Percentiles rank a stretch among this genome's conserved stretches.
Conservation (phyloP, 2,797 vertebrate genomes). For the Rhinichthys osculus region DNA sequence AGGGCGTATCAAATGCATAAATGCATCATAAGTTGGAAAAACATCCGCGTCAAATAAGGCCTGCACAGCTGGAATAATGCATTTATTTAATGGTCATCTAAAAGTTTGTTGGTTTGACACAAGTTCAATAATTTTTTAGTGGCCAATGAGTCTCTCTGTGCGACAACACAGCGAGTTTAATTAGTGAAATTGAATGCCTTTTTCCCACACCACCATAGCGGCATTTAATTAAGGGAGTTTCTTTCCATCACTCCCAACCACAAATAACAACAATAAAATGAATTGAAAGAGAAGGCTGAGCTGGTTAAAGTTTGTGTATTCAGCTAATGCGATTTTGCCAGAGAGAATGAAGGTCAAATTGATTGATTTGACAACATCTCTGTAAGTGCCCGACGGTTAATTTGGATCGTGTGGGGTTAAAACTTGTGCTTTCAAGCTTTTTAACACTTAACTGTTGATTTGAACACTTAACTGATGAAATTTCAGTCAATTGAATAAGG, state of each 20-base stretch:
- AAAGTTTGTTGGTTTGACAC: neutral
- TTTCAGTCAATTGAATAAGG: slow-evolving; percentile 42
- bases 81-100: slow-evolving; percentile 3
- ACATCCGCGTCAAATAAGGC: neutral
- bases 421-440: slow-evolving; percentile 24
- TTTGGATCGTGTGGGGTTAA: neutral
- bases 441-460: slow-evolving; percentile 16
- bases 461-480: neutral
- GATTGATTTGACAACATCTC: slow-evolving; percentile 14
- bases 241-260: slow-evolving; percentile 28
- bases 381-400: neutral
- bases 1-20: neutral
- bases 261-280: slow-evolving; percentile 27
- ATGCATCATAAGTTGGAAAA: neutral
- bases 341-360: neutral
- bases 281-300: neutral
- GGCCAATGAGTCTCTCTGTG: neutral
- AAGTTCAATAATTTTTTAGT: slow-evolving; percentile 24
- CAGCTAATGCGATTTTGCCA: slow-evolving; percentile 16
- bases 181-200: slow-evolving; percentile 1
- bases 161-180: slow-evolving; percentile 4
- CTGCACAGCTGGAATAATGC: neutral
- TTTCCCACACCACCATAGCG: slow-evolving; percentile 29
- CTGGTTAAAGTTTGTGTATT: slow-evolving; percentile 26
- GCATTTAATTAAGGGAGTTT: slow-evolving; percentile 1